phyloP scores from a whole-genome alignment of 1,140 invertebrate species.

The Aphidius gifuensis region DNA sequence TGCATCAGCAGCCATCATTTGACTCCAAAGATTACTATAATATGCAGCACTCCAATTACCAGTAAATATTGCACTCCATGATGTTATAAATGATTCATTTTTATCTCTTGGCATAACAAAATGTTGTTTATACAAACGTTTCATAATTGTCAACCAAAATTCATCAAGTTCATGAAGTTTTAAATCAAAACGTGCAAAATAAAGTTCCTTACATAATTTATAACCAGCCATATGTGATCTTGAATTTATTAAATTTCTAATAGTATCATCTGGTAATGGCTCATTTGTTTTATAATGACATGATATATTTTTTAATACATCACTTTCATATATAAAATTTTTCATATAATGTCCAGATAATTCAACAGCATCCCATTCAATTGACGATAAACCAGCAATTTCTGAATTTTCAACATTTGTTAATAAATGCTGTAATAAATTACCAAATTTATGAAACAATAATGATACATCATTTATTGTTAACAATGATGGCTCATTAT shows the following conservation, averaged over 20 bases:
- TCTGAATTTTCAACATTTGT: constrained; percentile 78
- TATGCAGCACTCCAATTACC: constrained; percentile 73
- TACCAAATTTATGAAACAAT: constrained; percentile 79
- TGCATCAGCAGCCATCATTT: constrained; percentile 86
- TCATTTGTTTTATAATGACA: constrained; percentile 73
- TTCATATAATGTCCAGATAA: constrained; percentile 77
- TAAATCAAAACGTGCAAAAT: constrained; percentile 80
- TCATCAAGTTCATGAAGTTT: constrained; percentile 70
- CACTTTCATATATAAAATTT: constrained; percentile 74
- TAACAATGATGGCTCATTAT: constrained; percentile 68
- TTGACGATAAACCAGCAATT: constrained; percentile 76
- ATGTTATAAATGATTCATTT: constrained; percentile 75
- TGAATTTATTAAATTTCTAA: constrained; percentile 63
- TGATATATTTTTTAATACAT: constrained; percentile 67
- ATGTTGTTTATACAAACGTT: constrained; percentile 74
- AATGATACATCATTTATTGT: constrained; percentile 71
- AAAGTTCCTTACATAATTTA: constrained; percentile 78
- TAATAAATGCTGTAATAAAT: constrained; percentile 77
- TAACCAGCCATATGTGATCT: constrained; percentile 74
- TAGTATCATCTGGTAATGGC: constrained; percentile 63
- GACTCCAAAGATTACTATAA: constrained; percentile 72
- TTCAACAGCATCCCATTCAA: constrained; percentile 88
- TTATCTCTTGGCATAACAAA: constrained; percentile 70
- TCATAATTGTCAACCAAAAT: constrained; percentile 78
- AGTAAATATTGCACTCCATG: constrained; percentile 71